These are phyloP conservation scores for Halictus ligatus DNA, from an alignment of 2,888 invertebrate species.

Conservation along the genomic window DNA sequence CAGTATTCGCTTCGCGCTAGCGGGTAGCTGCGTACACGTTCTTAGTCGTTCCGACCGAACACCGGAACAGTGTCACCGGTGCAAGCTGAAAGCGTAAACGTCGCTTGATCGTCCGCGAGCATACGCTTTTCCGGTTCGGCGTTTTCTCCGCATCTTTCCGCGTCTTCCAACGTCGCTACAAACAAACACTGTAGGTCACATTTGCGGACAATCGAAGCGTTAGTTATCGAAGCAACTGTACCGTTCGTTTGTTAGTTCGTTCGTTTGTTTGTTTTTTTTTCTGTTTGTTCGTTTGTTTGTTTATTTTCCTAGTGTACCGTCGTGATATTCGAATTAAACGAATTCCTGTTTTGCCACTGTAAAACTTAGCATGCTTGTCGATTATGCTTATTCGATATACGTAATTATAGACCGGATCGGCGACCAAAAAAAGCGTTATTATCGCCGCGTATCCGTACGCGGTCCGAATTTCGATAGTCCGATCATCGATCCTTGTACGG, in stretches of 20 bases:
- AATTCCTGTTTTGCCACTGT: not conserved
- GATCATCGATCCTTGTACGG: not conserved
- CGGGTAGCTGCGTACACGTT: not conserved
- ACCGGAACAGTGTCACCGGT: not conserved
- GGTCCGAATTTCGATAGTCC: not conserved
- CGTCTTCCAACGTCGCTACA: slow-evolving; percentile 1
- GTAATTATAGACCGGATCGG: not conserved
- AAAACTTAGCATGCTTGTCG: not conserved
- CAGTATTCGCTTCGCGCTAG: slow-evolving; percentile 9
- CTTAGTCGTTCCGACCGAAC: not conserved
- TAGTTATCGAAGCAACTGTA: not conserved
- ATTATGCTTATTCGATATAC: not conserved
- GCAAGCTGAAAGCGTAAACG: not conserved
- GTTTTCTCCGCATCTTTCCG: not conserved
- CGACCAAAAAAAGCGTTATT: not conserved
- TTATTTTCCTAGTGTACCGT: not conserved
- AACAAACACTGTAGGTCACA: not conserved
- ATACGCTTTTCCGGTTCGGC: not conserved
- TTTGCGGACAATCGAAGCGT: not conserved
- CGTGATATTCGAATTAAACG: not conserved
- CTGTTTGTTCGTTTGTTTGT: not conserved
- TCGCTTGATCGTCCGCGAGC: not conserved
- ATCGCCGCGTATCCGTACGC: not conserved
- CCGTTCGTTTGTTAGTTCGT: not conserved
- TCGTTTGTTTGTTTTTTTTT: not conserved